Percentiles rank a stretch among this genome's conserved stretches.
These are phyloP conservation scores for Daphoenositta chrysoptera DNA, from an alignment of 2,113 vertebrate species.

Conservation along the genomic window DNA sequence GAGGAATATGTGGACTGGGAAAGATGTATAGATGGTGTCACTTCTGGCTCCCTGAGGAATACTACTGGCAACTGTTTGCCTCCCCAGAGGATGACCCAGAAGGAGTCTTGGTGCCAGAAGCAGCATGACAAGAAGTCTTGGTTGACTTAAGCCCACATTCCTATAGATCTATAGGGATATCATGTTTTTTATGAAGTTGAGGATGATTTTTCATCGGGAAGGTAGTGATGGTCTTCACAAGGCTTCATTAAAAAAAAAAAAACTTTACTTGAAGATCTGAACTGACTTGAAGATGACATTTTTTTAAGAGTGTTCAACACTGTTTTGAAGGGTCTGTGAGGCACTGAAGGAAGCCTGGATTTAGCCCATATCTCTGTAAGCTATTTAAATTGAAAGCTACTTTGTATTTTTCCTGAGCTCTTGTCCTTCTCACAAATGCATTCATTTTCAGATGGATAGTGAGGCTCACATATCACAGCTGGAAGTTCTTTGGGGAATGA, in stretches of 20 bases:
- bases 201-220: background rate
- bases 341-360: background rate
- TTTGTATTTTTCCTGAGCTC: background rate
- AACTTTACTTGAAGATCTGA: background rate
- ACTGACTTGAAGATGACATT: background rate
- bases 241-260: background rate
- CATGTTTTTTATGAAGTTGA: background rate
- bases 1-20: rapidly evolving
- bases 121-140: background rate
- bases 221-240: background rate
- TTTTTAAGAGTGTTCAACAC: background rate
- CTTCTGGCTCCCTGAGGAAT: background rate
- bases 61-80: rapidly evolving
- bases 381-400: background rate
- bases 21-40: background rate
- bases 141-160: background rate
- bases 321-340: background rate
- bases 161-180: background rate
- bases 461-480: background rate
- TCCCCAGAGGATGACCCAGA: background rate
- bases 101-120: background rate
- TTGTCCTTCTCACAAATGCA: background rate
- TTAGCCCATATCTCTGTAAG: background rate
- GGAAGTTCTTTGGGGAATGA: background rate
- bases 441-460: background rate